These are phyloP conservation scores for Oscheius myriophilus DNA, from an alignment of 2,888 invertebrate genomes.

Conservation along the genomic window DNA sequence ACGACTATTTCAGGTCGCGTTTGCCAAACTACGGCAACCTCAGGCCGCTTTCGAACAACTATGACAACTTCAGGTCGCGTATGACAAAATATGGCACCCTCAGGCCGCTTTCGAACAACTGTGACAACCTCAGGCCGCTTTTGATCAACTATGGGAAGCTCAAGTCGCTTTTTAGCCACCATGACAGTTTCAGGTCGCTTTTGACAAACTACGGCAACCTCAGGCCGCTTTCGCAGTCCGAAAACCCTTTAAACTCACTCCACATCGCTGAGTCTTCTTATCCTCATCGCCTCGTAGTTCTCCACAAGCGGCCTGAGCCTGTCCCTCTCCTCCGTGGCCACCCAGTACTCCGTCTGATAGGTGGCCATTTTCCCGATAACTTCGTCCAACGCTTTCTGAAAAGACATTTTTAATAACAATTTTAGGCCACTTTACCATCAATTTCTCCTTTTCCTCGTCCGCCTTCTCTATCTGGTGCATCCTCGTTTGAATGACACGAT, in stretches of 20 bases:
- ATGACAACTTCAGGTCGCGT: too few species aligned
- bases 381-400: neutral
- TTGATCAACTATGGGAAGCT: too few species aligned
- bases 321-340: neutral
- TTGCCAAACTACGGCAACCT: too few species aligned
- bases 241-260: conserved; percentile 5
- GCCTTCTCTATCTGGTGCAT: neutral
- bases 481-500: neutral
- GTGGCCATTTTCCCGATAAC: neutral
- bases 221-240: neutral
- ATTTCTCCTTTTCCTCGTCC: neutral
- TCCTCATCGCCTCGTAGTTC: neutral
- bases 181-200: too few species aligned
- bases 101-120: too few species aligned
- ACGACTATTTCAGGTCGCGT: too few species aligned
- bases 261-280: neutral
- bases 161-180: too few species aligned
- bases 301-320: conserved; percentile 11
- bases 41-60: too few species aligned
- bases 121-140: too few species aligned
- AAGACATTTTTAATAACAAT: neutral
- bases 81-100: too few species aligned
- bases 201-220: too few species aligned
- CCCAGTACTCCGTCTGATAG: conserved; percentile 9
- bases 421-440: neutral